Conservation (phyloP, 2,888 invertebrate genomes). For the Leptodirus hochenwartii region DNA sequence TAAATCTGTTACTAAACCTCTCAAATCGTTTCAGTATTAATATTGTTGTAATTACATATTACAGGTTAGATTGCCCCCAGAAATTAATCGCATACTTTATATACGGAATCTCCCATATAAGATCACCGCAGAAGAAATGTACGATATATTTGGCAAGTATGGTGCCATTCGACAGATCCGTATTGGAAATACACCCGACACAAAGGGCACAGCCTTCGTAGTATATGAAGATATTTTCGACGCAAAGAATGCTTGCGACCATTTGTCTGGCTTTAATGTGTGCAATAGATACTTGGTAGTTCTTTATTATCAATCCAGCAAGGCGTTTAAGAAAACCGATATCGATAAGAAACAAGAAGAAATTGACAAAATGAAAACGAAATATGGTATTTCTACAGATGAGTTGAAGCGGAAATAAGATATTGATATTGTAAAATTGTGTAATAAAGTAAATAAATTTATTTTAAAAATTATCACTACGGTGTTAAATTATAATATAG, state of each 20-base stretch:
- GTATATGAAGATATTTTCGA: conserved; percentile 99
- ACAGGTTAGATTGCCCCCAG: conserved; percentile 94
- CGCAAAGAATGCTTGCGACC: conserved; percentile 99
- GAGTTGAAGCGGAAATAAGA: too few species aligned
- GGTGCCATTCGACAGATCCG: conserved; percentile 97
- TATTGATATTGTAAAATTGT: too few species aligned
- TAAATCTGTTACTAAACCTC: conserved; percentile 3
- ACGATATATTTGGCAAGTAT: conserved; percentile 99
- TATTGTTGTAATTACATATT: conserved; percentile 16
- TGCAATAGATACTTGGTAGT: conserved; percentile 98
- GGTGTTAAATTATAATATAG: too few species aligned
- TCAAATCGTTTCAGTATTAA: conserved; percentile 3
- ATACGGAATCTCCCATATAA: conserved; percentile 96
- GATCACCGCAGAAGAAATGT: conserved; percentile 99
- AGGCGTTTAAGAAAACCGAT: conserved; percentile 90
- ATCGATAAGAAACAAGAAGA: conserved; percentile 93
- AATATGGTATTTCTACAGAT: conserved; percentile 60
- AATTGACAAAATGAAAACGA: conserved; percentile 85
- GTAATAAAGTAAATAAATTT: too few species aligned
- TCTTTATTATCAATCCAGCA: conserved; percentile 90
- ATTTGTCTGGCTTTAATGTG: conserved; percentile 96
- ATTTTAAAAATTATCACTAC: too few species aligned
- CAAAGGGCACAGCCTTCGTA: conserved; percentile 96
- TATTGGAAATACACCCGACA: conserved; percentile 95
- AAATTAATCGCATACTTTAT: conserved; percentile 93